Evolutionary conservation across 2,888 invertebrate genomes (phyloP), one percentile per base, ranked within the genome.

Genomic region (Drosophila greeni): DNA sequence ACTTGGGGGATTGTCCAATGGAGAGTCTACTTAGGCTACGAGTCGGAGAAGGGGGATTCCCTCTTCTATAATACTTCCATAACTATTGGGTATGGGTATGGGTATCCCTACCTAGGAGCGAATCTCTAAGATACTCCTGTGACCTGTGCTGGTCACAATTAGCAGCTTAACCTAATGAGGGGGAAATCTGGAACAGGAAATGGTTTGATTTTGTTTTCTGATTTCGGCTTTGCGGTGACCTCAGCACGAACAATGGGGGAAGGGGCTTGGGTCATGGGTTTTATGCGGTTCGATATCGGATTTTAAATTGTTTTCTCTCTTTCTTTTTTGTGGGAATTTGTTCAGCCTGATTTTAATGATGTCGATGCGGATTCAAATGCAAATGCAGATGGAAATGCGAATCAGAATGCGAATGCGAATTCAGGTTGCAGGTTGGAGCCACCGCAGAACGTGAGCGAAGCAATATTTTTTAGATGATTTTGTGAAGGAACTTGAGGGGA

Each of bases 401-500:
- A 37, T 56, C 20, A 9, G n/a, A 12, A 11, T 23, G 29, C 36
- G 20, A 12, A 11, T 37, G 29, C 34, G 20, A 39, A 2, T n/a
- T n/a, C n/a, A n/a, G n/a, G n/a, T n/a, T 34, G 12, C 60, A n/a
- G 31, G 43, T 29, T 33, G 54, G 1, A 26, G 18, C 51, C 55
- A 57, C 66, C 56, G 49, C 34, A 53, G 20, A 42, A 66, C 68
- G 59, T 59, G 66, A 61, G 66, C 29, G 47, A 45, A 45, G 12
- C 8, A 16, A 20, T 20, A n/a, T 18, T 26, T 49, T 59, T 54
- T 66, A 78, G 52, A 78, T 68, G 74, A 81, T 78, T 60, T 81
- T 75, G 43, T 81, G 73, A 36, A 77, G 72, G 56, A 77, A 81
- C 45, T 66, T 69, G 11, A 77, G 61, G 16, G 66, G 73, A 57